Evolutionary conservation across 1,140 invertebrate genomes (phyloP).

Genomic region (Cardiocondyla obscurior): DNA sequence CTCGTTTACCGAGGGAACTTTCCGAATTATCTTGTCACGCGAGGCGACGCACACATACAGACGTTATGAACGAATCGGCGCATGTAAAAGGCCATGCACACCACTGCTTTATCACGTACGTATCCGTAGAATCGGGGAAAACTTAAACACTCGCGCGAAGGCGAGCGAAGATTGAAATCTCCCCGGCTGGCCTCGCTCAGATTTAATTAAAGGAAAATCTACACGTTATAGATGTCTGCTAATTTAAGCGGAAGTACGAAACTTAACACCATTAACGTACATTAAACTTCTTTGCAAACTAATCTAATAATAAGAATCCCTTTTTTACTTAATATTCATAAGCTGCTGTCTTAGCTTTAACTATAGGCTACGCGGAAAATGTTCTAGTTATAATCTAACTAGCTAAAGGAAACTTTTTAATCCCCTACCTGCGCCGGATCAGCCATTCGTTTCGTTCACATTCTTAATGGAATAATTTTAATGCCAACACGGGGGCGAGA

Average conservation of each 20-base stretch:
- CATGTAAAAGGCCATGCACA: conserved; percentile 59
- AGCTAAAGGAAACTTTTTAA: conserved; percentile 4
- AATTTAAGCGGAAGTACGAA: conserved; percentile 10
- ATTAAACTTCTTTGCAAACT: conserved; percentile 17
- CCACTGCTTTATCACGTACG: conserved; percentile 39
- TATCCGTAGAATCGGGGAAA: conserved; percentile 41
- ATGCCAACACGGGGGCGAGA: not conserved
- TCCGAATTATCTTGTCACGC: conserved; percentile 80
- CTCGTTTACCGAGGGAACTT: conserved; percentile 70
- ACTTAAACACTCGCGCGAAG: conserved; percentile 50
- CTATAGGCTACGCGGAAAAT: not conserved
- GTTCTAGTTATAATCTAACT: conserved; percentile 17
- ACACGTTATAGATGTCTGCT: conserved; percentile 23
- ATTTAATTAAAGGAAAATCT: conserved; percentile 57
- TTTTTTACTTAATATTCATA: conserved; percentile 27
- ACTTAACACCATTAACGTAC: conserved; percentile 12
- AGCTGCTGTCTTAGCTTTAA: conserved; percentile 2
- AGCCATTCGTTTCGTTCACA: not conserved
- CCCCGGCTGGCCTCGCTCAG: not conserved
- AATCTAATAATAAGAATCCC: conserved; percentile 31
- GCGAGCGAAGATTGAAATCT: conserved; percentile 61
- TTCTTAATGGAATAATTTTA: conserved; percentile 12
- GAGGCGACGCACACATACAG: conserved; percentile 67
- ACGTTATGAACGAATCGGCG: conserved; percentile 69
- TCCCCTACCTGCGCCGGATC: not conserved